These are phyloP conservation scores for Cyprinodon diabolis DNA, from an alignment of 2,797 vertebrate genomes.

Conservation along the genomic window DNA sequence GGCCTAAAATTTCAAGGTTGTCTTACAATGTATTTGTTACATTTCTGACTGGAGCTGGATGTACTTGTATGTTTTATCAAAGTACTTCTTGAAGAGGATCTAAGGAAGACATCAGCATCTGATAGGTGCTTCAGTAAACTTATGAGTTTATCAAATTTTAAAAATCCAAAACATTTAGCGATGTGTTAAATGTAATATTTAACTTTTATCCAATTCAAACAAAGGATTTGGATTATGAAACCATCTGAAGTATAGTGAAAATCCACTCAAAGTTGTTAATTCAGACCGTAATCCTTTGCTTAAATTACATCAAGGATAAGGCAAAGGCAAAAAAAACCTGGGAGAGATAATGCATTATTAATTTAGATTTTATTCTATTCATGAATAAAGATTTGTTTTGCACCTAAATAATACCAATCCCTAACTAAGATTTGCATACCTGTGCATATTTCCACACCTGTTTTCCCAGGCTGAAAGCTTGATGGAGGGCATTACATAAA, in stretches of 20 bases:
- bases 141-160: not conserved
- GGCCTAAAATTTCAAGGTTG: no score
- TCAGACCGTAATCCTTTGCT: slow-evolving; percentile 8
- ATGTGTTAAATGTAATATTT: slow-evolving; percentile 15
- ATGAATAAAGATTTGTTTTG: slow-evolving; percentile 16
- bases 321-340: slow-evolving; percentile 7
- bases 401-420: slow-evolving; percentile 10
- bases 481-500: slow-evolving; percentile 6
- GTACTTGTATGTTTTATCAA: slow-evolving; percentile 18
- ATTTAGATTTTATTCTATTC: slow-evolving; percentile 3
- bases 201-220: slow-evolving; percentile 16
- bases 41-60: not conserved
- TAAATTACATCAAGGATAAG: slow-evolving; percentile 17
- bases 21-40: no score
- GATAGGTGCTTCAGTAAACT: slow-evolving; percentile 13
- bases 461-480: slow-evolving; percentile 34
- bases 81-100: slow-evolving; percentile 6
- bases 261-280: slow-evolving; percentile 10
- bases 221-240: slow-evolving; percentile 1
- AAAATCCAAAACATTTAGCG: not conserved
- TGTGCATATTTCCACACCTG: slow-evolving; percentile 37
- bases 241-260: not conserved
- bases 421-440: slow-evolving; percentile 24
- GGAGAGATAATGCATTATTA: slow-evolving; percentile 29
- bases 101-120: not conserved